These are phyloP conservation scores for Falco concolor DNA, from an alignment of 2,797 vertebrate species.

Conservation along the genomic window DNA sequence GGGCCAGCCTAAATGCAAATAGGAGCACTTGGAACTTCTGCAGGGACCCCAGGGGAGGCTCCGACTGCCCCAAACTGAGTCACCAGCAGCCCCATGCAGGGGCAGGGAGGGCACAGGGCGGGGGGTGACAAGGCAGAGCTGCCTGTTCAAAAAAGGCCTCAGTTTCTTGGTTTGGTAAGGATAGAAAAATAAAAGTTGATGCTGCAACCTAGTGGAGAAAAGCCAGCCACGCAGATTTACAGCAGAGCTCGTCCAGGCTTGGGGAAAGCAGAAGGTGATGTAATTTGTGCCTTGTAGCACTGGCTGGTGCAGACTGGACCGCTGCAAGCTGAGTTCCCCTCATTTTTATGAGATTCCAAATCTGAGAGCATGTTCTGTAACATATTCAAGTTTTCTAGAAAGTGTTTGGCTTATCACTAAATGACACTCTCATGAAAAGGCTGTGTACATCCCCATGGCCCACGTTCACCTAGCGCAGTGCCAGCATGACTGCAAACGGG, in stretches of 20 bases:
- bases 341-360: not conserved
- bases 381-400: not conserved
- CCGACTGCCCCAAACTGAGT: not conserved
- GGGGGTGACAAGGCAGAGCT: not conserved
- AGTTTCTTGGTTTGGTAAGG: not conserved
- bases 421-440: not conserved
- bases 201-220: slow-evolving; percentile 51
- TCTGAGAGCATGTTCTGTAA: not conserved
- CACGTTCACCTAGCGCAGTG: rapidly evolving
- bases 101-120: rapidly evolving
- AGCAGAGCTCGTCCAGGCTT: not conserved
- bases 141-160: not conserved
- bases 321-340: rapidly evolving
- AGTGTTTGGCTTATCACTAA: not conserved
- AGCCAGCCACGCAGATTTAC: not conserved
- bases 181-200: not conserved
- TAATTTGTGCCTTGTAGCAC: not conserved
- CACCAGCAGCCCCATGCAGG: not conserved
- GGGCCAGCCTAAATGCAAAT: not conserved
- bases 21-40: not conserved
- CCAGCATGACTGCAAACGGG: rapidly evolving
- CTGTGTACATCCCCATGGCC: rapidly evolving
- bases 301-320: not conserved
- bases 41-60: not conserved
- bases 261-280: not conserved